A percentile compares a stretch with the other conserved stretches of the same genome.
phyloP scores from a whole-genome alignment of 2,888 invertebrate species.

The Azorinus chamasolen region DNA sequence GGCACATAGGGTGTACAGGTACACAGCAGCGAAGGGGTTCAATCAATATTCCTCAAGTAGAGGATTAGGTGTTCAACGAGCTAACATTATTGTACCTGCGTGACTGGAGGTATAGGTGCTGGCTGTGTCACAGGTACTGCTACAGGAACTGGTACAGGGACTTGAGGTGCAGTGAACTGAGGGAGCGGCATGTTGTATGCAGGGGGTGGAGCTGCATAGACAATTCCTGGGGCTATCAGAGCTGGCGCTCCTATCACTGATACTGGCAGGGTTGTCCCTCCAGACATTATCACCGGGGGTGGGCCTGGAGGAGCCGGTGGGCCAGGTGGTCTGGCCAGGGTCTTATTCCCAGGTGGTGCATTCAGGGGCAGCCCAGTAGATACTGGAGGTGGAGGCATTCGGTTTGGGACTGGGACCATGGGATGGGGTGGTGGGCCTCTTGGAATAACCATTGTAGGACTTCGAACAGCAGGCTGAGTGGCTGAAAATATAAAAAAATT shows the following conservation, averaged over 20 bases:
- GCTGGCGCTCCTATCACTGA: conserved; percentile 38
- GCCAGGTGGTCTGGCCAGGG: conserved; percentile 1
- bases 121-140: conserved; percentile 3
- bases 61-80: no score
- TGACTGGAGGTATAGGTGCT: not conserved
- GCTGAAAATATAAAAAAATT: conserved; percentile 13
- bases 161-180: conserved; percentile 67
- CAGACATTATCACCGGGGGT: conserved; percentile 15
- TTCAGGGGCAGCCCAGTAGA: conserved; percentile 24
- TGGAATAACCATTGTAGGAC: conserved; percentile 42
- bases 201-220: conserved; percentile 67
- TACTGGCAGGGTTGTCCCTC: conserved; percentile 26
- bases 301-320: conserved; percentile 2
- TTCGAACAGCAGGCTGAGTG: conserved; percentile 25
- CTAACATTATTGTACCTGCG: no score
- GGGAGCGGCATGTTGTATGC: conserved; percentile 65
- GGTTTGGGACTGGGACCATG: conserved; percentile 36
- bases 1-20: no score
- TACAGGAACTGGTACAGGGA: conserved; percentile 10
- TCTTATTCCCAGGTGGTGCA: conserved; percentile 46
- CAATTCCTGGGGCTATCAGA: conserved; percentile 55
- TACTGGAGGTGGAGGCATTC: conserved; percentile 49
- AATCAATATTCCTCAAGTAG: no score
- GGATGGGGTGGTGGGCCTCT: conserved; percentile 37
- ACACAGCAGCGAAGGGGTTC: no score